Base-by-base conservation (phyloP, 2,797 vertebrate genomes). In the Cirrhinus mrigala region DNA sequence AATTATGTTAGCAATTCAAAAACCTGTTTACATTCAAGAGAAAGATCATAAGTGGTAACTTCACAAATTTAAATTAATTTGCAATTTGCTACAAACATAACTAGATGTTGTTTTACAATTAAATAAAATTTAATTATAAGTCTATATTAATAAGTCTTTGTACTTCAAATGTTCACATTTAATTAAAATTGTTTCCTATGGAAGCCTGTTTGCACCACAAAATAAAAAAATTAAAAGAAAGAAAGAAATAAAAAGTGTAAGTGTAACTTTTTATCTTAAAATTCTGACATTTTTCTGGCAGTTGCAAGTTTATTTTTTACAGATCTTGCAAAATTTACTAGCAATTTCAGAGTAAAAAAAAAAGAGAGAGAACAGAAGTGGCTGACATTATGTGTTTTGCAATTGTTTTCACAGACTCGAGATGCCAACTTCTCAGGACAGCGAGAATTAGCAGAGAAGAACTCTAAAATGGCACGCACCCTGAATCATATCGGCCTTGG, bases 381-480 rank as follows among this genome's bases (percentile, higher is more conserved):
- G 33, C 20, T 69, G 20, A 22, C 40, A 46, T 71, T 24, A 56
- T 33, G 22, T 29, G 1, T 75, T 54, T 52, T 4, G 52, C 40
- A 27, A 8, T 46, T 85, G n/a, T 79, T 52, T 56, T 78, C 20
- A 40, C 79, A 87, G 86, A 79, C 86, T 64, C 48, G 33, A 82
- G 37, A 85, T 33, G 79, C 73, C 6, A 87, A 85, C 66, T 33
- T 2, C 5, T 22, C 4, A 1, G 64, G 79, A 48, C 44, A 82
- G 1, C 18, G 1, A 24, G 37, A 68, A 15, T 22, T 52, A 16
- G 87, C 83, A 37, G 54, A 85, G 58, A 88, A n/a, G 37, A 79
- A 68, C 37, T 85, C 79, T 40, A 70, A 46, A 50, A 52, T 0
- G 8, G 74, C 80, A 10, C 54, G 37, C 8, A 79, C 6, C 12